These are phyloP conservation scores for human DNA, from an alignment of 2,113 vertebrate genomes.

Conservation along the genomic window DNA sequence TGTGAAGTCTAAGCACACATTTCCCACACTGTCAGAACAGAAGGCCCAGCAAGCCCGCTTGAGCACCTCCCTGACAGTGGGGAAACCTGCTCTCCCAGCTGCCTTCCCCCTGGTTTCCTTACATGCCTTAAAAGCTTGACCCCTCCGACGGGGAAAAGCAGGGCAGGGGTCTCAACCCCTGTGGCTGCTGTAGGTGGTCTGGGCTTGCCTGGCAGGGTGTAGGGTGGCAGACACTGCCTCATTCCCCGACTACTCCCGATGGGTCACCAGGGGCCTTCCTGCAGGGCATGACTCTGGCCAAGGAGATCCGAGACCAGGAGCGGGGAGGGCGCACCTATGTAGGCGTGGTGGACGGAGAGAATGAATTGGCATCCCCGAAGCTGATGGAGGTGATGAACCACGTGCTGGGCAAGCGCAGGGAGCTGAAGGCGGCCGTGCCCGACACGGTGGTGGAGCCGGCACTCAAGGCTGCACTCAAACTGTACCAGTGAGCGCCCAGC, in stretches of 20 bases:
- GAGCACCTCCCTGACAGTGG: background rate
- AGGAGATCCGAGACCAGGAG: constrained; percentile 92
- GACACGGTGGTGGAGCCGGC: constrained; percentile 87
- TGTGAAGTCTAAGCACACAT: background rate
- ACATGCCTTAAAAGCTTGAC: background rate
- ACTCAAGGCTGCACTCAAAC: constrained; percentile 86
- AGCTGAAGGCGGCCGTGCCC: constrained; percentile 82
- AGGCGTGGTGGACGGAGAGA: constrained; percentile 88
- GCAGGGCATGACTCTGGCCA: constrained; percentile 91
- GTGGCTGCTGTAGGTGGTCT: background rate
- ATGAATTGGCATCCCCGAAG: constrained; percentile 77
- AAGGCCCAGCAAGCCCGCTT: background rate
- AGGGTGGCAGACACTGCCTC: background rate
- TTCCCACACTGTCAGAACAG: background rate
- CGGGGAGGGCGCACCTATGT: constrained; percentile 89
- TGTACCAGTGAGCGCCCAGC: constrained; percentile 89
- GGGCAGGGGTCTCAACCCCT: background rate
- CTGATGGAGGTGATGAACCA: constrained; percentile 88
- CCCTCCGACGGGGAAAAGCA: background rate
- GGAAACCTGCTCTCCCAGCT: background rate
- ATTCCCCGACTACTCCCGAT: background rate
- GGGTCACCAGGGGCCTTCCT: background rate
- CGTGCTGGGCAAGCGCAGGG: constrained; percentile 82
- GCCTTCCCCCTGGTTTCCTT: background rate
- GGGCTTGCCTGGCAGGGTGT: background rate